phyloP scores from a whole-genome alignment of 2,113 vertebrate genomes.

The Pollachius pollachius region DNA sequence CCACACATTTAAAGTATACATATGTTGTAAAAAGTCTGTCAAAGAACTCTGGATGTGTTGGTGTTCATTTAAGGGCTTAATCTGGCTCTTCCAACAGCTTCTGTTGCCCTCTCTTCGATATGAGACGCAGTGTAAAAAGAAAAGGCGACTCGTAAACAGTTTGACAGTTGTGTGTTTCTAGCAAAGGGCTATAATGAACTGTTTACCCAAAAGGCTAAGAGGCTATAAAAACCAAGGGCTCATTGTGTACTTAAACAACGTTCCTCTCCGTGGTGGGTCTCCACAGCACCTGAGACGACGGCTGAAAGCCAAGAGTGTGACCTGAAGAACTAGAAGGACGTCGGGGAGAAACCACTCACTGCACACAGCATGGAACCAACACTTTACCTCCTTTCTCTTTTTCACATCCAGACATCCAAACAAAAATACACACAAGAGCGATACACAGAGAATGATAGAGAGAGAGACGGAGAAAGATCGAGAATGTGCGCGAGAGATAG shows the following conservation, averaged over 20 bases:
- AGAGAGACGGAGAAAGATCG: too few species aligned
- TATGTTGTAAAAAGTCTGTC: too few species aligned
- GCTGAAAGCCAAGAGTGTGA: constrained; percentile 33
- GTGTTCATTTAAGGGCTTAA: background rate
- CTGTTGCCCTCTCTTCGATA: constrained; percentile 24
- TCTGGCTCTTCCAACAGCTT: constrained; percentile 21
- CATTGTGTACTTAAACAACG: constrained; percentile 48
- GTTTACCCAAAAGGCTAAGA: constrained; percentile 64
- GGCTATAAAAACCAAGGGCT: constrained; percentile 55
- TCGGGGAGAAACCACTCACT: constrained; percentile 8
- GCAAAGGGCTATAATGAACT: constrained; percentile 41
- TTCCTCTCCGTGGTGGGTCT: constrained; percentile 27
- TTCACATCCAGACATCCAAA: too few species aligned
- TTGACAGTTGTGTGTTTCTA: constrained; percentile 57
- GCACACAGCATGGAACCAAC: too few species aligned
- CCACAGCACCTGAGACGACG: constrained; percentile 28
- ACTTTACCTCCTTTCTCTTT: too few species aligned
- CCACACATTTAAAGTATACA: too few species aligned
- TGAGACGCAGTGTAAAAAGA: constrained; percentile 34
- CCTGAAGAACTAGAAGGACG: constrained; percentile 22
- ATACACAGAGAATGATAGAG: too few species aligned
- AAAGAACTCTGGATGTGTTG: background rate
- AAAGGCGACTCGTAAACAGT: constrained; percentile 58
- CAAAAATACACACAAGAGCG: too few species aligned
- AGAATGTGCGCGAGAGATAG: too few species aligned